These are phyloP conservation scores for Esperia sulphurella DNA, from an alignment of 2,888 invertebrate genomes.

Conservation along the genomic window DNA sequence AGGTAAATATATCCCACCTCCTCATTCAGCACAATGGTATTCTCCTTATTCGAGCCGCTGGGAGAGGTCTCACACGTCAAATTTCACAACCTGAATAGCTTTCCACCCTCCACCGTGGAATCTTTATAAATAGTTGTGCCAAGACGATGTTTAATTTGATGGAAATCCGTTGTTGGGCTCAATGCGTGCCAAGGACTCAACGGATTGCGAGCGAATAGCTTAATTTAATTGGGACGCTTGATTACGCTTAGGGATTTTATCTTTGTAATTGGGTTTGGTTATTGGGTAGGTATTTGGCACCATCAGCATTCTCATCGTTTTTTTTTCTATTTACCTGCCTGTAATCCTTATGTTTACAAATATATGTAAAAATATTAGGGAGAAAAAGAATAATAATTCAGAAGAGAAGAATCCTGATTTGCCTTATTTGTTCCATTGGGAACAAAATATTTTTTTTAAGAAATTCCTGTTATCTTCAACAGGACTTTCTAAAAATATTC, in stretches of 20 bases:
- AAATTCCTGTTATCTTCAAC: too few species aligned
- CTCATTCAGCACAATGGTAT: conserved; percentile 47
- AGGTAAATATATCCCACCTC: conserved; percentile 55
- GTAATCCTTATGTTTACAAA: too few species aligned
- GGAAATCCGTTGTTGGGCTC: conserved; percentile 57
- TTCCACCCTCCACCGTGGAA: conserved; percentile 49
- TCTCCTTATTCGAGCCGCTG: conserved; percentile 40
- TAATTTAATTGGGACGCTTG: conserved; percentile 49
- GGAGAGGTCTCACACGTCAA: conserved; percentile 71
- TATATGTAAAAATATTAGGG: too few species aligned
- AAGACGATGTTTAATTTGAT: conserved; percentile 73
- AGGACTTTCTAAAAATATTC: too few species aligned
- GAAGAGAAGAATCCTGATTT: too few species aligned
- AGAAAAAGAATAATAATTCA: too few species aligned
- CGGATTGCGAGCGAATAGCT: conserved; percentile 40
- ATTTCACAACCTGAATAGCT: conserved; percentile 74
- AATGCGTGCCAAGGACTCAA: conserved; percentile 62
- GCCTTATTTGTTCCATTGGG: too few species aligned
- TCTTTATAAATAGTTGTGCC: conserved; percentile 76
- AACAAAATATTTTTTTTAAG: too few species aligned
- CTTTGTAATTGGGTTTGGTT: background rate
- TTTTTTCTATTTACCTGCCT: too few species aligned
- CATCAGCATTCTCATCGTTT: too few species aligned
- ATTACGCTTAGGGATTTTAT: background rate
- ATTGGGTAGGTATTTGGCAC: too few species aligned